Evolutionary conservation across 2,797 vertebrate species (phyloP).

Genomic region (Etheostoma perlongum): DNA sequence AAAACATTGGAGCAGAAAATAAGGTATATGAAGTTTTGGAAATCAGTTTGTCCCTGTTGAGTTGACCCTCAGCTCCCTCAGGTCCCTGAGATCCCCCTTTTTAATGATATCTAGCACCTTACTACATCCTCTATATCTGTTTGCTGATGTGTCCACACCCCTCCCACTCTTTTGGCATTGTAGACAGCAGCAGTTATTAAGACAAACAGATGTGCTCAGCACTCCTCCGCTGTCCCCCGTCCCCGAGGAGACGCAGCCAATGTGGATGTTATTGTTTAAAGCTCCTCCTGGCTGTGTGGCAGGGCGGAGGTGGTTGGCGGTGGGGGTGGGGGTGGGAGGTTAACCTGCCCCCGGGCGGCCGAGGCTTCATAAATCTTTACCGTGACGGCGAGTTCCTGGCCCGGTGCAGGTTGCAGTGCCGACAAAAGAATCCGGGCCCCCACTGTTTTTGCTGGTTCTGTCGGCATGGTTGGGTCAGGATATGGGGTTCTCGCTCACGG

Average conservation of each 20-base stretch:
- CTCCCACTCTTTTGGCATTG: constrained; percentile 29
- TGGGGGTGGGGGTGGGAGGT: constrained; percentile 53
- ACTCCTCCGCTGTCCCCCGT: constrained; percentile 63
- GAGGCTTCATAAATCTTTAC: constrained; percentile 94
- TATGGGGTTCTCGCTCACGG: constrained; percentile 80
- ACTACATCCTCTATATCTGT: constrained; percentile 20
- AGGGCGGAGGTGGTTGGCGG: constrained; percentile 63
- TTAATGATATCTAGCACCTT: background rate
- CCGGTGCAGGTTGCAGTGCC: constrained; percentile 86
- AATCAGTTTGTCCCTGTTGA: background rate
- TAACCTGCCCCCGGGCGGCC: constrained; percentile 83
- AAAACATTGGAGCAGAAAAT: background rate
- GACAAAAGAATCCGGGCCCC: constrained; percentile 87
- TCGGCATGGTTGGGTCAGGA: constrained; percentile 86
- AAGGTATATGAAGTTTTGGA: background rate
- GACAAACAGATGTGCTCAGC: constrained; percentile 88
- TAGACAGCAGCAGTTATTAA: constrained; percentile 84
- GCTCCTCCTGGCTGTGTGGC: constrained; percentile 86
- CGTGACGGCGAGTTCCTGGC: constrained; percentile 91
- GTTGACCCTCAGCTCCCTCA: background rate
- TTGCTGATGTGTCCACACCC: constrained; percentile 20
- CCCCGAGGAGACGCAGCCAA: constrained; percentile 72
- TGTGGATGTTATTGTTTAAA: constrained; percentile 95
- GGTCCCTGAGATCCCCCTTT: background rate
- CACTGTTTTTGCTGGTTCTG: constrained; percentile 37